These are phyloP conservation scores for Myopa tessellatipennis DNA, from an alignment of 2,888 invertebrate genomes.

Conservation along the genomic window DNA sequence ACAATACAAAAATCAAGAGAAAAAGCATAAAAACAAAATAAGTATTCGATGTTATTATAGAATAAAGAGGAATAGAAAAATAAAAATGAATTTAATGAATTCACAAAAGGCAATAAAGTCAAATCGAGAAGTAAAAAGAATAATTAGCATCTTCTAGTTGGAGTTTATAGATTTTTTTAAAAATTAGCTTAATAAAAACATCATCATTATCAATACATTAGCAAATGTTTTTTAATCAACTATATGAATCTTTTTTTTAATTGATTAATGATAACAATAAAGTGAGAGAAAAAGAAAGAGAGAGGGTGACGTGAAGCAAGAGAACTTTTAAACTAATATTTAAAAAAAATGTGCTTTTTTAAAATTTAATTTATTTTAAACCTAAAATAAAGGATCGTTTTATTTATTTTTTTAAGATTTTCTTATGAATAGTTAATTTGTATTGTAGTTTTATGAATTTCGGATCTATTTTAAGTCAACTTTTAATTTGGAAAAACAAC, in stretches of 20 bases:
- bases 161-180: neutral
- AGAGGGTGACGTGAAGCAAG: no score
- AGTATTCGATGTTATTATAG: no score
- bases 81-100: constrained; percentile 33
- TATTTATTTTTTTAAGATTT: no score
- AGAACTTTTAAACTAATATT: no score
- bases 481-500: neutral
- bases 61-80: constrained; percentile 37
- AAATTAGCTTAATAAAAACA: constrained; percentile 21
- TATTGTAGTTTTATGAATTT: no score
- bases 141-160: constrained; percentile 31
- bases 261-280: constrained; percentile 6
- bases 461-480: no score
- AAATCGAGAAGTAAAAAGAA: constrained; percentile 35
- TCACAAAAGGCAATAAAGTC: constrained; percentile 47
- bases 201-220: constrained; percentile 4
- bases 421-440: no score
- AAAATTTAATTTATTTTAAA: no score
- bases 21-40: constrained; percentile 41
- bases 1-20: constrained; percentile 43
- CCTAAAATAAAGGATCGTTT: no score
- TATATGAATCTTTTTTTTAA: constrained; percentile 28
- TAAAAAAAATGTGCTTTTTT: no score
- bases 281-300: neutral
- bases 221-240: neutral